These are phyloP conservation scores for Scaptomyza tumidula DNA, from an alignment of 2,888 invertebrate species.

Conservation along the genomic window DNA sequence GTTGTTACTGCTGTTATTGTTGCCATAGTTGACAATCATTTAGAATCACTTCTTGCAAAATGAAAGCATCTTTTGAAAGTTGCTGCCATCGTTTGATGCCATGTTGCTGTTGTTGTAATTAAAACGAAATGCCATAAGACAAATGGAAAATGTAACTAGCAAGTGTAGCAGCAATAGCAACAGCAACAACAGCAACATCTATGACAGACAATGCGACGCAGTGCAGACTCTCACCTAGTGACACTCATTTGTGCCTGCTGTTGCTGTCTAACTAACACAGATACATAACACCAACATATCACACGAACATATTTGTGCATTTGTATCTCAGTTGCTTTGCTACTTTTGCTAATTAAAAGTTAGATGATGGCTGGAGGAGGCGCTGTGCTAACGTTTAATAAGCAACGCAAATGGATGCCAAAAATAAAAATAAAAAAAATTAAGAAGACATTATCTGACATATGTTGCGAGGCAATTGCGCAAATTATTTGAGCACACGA, in stretches of 20 bases:
- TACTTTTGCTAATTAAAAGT: constrained; percentile 61
- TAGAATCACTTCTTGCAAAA: constrained; percentile 79
- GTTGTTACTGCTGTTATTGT: constrained; percentile 49
- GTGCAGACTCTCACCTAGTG: constrained; percentile 75
- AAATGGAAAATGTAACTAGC: constrained; percentile 78
- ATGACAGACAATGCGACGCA: constrained; percentile 59
- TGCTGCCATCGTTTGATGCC: constrained; percentile 62
- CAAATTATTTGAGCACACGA: constrained; percentile 56
- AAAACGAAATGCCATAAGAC: constrained; percentile 80
- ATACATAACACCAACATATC: constrained; percentile 32
- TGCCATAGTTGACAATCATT: constrained; percentile 81
- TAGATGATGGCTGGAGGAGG: constrained; percentile 42
- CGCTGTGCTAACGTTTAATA: constrained; percentile 41
- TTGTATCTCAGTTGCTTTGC: constrained; percentile 12
- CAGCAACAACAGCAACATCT: constrained; percentile 38
- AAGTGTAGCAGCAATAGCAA: constrained; percentile 66
- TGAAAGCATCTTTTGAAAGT: constrained; percentile 80
- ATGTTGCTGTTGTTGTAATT: constrained; percentile 73
- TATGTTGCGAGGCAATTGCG: constrained; percentile 55
- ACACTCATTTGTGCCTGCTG: constrained; percentile 72
- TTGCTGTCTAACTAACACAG: constrained; percentile 39
- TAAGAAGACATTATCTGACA: constrained; percentile 41
- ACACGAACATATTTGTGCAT: background rate
- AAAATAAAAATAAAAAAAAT: constrained; percentile 23
- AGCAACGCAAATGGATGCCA: constrained; percentile 45